Conservation (phyloP, 2,888 invertebrate species). For the Pollenia griseotomentosa region DNA sequence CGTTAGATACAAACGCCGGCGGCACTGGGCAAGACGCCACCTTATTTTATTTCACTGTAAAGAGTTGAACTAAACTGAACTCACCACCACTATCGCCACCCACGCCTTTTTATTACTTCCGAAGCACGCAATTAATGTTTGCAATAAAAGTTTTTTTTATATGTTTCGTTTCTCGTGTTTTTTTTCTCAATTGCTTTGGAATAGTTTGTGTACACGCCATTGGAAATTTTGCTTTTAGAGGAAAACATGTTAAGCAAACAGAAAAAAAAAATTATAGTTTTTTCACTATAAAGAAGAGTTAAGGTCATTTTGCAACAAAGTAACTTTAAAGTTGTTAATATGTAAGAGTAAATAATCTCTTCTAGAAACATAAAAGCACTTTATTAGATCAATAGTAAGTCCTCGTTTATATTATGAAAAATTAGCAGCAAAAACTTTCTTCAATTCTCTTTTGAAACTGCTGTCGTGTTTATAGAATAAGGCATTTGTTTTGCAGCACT, state of each 20-base stretch:
- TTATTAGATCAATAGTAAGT: too few relatives aligned
- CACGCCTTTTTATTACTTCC: conserved; percentile 59
- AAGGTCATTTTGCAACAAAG: too few relatives aligned
- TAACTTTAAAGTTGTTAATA: too few relatives aligned
- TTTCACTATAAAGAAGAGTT: too few relatives aligned
- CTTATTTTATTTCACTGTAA: conserved; percentile 25
- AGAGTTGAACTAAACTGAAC: conserved; percentile 32
- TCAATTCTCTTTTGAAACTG: too few relatives aligned
- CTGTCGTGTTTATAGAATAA: too few relatives aligned
- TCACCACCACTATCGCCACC: conserved; percentile 45
- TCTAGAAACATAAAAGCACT: too few relatives aligned
- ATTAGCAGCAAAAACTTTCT: too few relatives aligned
- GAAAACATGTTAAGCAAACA: not conserved
- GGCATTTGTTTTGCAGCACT: too few relatives aligned
- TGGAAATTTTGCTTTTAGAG: not conserved
- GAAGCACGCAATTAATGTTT: conserved; percentile 65
- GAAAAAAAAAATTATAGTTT: not conserved
- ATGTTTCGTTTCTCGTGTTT: not conserved
- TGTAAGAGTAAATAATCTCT: too few relatives aligned
- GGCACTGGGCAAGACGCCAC: conserved; percentile 69
- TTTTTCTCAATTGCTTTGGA: conserved; percentile 36
- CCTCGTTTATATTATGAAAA: too few relatives aligned
- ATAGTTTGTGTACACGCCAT: conserved; percentile 50
- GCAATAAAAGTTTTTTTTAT: conserved; percentile 33
- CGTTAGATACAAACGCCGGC: conserved; percentile 39